Evolutionary conservation across 2,888 invertebrate genomes (phyloP).

Genomic region (Reticulitermes lucifugus): DNA sequence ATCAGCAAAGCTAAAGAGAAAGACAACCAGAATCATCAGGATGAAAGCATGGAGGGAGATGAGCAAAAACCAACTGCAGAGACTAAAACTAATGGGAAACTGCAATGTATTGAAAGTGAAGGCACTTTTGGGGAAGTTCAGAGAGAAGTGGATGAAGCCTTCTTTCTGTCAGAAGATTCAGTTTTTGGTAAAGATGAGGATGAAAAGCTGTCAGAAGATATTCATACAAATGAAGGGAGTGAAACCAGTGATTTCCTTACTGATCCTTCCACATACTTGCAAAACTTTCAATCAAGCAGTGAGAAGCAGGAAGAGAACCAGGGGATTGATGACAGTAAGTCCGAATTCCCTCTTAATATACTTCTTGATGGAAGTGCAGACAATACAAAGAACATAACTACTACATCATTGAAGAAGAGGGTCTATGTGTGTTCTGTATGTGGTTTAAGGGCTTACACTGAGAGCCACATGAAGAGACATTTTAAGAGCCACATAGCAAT

Average conservation of each 20-base stretch:
- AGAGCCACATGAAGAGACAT: constrained; percentile 47
- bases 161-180: constrained; percentile 4
- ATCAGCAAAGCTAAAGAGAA: neutral
- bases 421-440: constrained; percentile 49
- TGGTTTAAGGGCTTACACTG: constrained; percentile 34
- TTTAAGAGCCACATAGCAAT: constrained; percentile 45
- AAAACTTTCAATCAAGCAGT: neutral
- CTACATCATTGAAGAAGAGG: constrained; percentile 14
- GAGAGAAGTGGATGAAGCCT: neutral
- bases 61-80: neutral
- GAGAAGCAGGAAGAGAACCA: constrained; percentile 7
- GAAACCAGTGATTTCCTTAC: constrained; percentile 23
- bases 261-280: constrained; percentile 1
- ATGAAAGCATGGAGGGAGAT: neutral
- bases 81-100: neutral
- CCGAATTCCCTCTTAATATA: neutral
- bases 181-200: constrained; percentile 2
- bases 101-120: neutral
- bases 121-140: neutral
- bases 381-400: constrained; percentile 2
- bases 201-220: neutral
- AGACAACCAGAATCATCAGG: neutral
- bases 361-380: neutral
- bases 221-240: constrained; percentile 10
- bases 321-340: neutral